A percentile compares a stretch with the other conserved stretches of the same genome.
phyloP scores from a whole-genome alignment of 1,140 invertebrate species.

The Ceratoteleas bidentatus region DNA sequence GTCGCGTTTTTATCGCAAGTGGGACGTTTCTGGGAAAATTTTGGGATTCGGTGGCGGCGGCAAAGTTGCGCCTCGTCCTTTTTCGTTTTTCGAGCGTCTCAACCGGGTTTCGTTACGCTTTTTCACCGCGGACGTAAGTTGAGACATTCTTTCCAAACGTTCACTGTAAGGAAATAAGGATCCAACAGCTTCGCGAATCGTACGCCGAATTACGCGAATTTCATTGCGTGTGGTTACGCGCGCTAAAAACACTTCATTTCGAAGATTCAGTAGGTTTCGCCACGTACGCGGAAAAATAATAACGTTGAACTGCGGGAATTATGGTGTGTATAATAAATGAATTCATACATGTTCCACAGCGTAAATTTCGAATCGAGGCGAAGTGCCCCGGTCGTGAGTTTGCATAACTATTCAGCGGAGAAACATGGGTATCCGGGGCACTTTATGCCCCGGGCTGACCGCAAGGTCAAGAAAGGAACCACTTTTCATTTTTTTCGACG shows the following conservation, averaged over 20 bases:
- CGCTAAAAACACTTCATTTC: no score
- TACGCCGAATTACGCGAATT: no score
- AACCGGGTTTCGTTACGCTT: no score
- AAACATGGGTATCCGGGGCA: neutral
- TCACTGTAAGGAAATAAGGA: no score
- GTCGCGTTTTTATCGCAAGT: slow-evolving; percentile 25
- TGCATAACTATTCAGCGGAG: slow-evolving; percentile 28
- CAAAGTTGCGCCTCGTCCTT: no score
- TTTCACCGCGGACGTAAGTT: no score
- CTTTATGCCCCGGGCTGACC: neutral
- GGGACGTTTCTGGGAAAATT: neutral
- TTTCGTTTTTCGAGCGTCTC: neutral
- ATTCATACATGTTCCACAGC: slow-evolving; percentile 8
- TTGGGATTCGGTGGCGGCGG: neutral
- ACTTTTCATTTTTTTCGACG: slow-evolving; percentile 9
- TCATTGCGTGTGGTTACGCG: no score
- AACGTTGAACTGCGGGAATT: slow-evolving; percentile 9
- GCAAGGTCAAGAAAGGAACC: slow-evolving; percentile 9
- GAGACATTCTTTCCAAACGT: no score
- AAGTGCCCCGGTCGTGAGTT: slow-evolving; percentile 20
- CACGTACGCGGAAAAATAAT: no score
- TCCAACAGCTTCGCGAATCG: no score
- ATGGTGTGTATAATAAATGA: slow-evolving; percentile 31
- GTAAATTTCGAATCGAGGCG: slow-evolving; percentile 5
- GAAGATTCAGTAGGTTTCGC: no score